Conservation (phyloP, 2,888 invertebrate species). For the Cataglyphis albicans region DNA sequence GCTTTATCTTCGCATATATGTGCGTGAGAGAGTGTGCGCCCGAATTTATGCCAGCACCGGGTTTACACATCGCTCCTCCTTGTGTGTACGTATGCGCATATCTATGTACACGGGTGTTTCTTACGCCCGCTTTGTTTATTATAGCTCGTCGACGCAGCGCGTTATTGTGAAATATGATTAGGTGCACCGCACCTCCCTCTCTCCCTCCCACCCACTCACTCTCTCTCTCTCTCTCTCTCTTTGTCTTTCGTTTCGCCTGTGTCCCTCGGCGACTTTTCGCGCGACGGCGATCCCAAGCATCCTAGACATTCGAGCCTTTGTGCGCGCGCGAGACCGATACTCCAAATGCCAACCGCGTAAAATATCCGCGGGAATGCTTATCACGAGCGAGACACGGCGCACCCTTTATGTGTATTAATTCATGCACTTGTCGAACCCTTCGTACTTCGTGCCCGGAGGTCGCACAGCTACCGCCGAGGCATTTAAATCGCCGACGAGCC, state of each 20-base stretch:
- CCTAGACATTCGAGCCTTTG: constrained; percentile 72
- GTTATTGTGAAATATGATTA: constrained; percentile 84
- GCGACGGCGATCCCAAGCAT: constrained; percentile 65
- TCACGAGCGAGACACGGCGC: constrained; percentile 25
- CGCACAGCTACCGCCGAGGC: constrained; percentile 5
- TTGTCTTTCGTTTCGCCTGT: constrained; percentile 31
- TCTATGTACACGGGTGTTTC: constrained; percentile 74
- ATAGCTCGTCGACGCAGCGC: constrained; percentile 76
- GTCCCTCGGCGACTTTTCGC: constrained; percentile 53
- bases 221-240: constrained; percentile 28
- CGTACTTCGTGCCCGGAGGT: constrained; percentile 26
- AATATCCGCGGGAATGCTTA: constrained; percentile 56
- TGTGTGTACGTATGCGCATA: constrained; percentile 28
- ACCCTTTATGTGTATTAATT: constrained; percentile 33
- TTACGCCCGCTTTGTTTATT: constrained; percentile 83
- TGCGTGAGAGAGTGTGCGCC: background rate
- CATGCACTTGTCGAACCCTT: constrained; percentile 46
- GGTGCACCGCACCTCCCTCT: constrained; percentile 60
- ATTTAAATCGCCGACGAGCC: constrained; percentile 55
- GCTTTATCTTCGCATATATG: constrained; percentile 49
- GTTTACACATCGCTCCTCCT: constrained; percentile 1
- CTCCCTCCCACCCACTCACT: background rate
- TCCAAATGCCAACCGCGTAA: constrained; percentile 64
- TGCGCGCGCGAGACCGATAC: constrained; percentile 52
- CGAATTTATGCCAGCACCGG: constrained; percentile 42